Base-by-base conservation (phyloP, 1,140 invertebrate species). In the Procambarus virginalis region DNA sequence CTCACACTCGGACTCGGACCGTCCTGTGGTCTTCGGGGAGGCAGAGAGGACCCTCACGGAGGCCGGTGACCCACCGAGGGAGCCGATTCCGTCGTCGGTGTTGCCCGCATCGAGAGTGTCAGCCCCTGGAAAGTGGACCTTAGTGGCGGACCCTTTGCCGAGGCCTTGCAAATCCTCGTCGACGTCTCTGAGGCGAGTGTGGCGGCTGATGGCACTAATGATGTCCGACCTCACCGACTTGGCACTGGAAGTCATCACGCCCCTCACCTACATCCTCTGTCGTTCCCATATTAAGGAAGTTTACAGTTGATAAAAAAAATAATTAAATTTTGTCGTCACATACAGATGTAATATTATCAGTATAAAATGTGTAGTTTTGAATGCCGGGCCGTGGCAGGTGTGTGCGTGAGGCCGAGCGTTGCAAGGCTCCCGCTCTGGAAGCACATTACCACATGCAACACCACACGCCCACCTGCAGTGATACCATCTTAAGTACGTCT, bases 141-240 rank as follows among this genome's bases (percentile, higher is more conserved):
- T 73, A 20, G n/a, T 10, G 5, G 68, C n/a, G 68, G 22, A 34
- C n/a, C 68, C 68, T 73, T n/a, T 9, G n/a, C 6, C 2, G n/a
- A 5, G 68, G n/a, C 3, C 22, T n/a, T 60, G 48, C 51, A 48
- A 8, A 51, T 45, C 22, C n/a, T 60, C 49, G 75, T 34, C 55
- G 20, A 77, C 6, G 6, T 48, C 22, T 22, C 73, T 14, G 8
- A 84, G 46, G 45, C 75, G 70, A 20, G 3, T 45, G 70, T 58
- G 46, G 6, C 84, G 84, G 46, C 22, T 86, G 84, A 86, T 86
- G 73, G 73, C 84, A 51, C 84, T 75, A 46, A 86, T 86, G 84
- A 86, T 86, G 75, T 86, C 84, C 60, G 84, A 86, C 51, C 84
- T 86, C 49, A 86, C 84, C 49, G 84, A 86, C 22, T 76, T 86